Conservation (phyloP, 2,888 invertebrate species). For the Pristionchus mayeri region DNA sequence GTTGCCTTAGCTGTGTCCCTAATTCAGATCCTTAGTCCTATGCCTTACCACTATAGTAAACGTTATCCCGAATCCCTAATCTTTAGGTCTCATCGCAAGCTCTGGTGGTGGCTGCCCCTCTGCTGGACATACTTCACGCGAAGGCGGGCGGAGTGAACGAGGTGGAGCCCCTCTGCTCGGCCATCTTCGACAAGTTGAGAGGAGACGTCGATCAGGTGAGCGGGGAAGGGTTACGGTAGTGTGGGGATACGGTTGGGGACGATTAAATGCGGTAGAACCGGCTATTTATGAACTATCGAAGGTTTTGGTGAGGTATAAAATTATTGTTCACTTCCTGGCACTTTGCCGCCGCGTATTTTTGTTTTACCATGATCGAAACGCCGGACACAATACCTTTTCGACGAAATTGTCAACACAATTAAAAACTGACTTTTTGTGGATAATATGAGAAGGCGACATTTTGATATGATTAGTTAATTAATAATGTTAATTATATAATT, state of each 20-base stretch:
- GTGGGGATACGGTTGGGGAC: neutral
- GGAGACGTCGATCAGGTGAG: slow-evolving; percentile 95
- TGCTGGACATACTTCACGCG: slow-evolving; percentile 50
- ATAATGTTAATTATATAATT: no score
- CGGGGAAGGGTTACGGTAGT: neutral
- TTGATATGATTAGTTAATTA: no score
- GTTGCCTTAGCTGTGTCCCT: no score
- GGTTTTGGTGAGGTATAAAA: no score
- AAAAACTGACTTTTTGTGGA: no score
- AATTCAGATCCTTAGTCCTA: no score
- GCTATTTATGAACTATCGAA: no score
- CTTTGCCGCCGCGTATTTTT: neutral
- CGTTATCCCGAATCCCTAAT: neutral
- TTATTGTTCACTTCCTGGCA: neutral
- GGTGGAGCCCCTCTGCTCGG: slow-evolving; percentile 78
- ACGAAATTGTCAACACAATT: no score
- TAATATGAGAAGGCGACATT: no score
- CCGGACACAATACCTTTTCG: no score
- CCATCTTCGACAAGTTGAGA: slow-evolving; percentile 88
- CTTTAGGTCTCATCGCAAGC: slow-evolving; percentile 60
- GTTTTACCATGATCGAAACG: no score
- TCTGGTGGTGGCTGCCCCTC: slow-evolving; percentile 51
- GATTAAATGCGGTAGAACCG: neutral
- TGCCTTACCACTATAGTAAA: no score
- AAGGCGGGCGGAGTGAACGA: neutral